Evolutionary conservation across 2,113 vertebrate genomes (phyloP).

Genomic region (Alexandromys fortis): DNA sequence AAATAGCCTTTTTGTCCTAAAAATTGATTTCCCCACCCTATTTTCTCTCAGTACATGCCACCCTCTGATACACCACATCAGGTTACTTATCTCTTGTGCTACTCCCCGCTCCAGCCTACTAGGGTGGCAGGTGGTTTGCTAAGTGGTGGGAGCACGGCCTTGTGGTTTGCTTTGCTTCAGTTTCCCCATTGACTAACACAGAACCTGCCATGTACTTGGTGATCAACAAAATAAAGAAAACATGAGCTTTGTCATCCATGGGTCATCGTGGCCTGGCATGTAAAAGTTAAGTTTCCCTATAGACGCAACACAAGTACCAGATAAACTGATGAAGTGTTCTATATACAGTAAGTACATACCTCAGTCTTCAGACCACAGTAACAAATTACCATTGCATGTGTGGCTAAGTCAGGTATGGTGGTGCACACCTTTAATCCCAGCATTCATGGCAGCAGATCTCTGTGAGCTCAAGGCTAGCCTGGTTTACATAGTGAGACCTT

Average conservation of each 20-base stretch:
- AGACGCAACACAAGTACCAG: background rate
- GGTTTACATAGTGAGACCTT: background rate
- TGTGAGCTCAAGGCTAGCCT: background rate
- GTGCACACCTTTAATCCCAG: background rate
- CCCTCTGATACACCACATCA: background rate
- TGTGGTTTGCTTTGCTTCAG: background rate
- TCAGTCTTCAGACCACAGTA: background rate
- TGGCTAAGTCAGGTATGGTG: background rate
- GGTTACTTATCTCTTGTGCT: background rate
- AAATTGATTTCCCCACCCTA: no score
- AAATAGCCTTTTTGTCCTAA: background rate
- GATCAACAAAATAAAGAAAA: background rate
- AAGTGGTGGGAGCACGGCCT: fast-evolving
- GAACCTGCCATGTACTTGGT: background rate
- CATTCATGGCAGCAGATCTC: background rate
- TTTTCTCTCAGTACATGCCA: fast-evolving
- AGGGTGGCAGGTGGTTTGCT: background rate
- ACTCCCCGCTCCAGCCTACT: no score
- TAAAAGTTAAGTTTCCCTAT: background rate
- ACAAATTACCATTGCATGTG: background rate
- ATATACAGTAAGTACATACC: background rate
- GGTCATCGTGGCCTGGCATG: background rate
- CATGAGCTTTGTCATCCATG: background rate
- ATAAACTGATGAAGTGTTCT: background rate
- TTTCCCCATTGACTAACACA: background rate